Conservation (phyloP, 2,113 vertebrate species). For the Sceloporus undulatus region DNA sequence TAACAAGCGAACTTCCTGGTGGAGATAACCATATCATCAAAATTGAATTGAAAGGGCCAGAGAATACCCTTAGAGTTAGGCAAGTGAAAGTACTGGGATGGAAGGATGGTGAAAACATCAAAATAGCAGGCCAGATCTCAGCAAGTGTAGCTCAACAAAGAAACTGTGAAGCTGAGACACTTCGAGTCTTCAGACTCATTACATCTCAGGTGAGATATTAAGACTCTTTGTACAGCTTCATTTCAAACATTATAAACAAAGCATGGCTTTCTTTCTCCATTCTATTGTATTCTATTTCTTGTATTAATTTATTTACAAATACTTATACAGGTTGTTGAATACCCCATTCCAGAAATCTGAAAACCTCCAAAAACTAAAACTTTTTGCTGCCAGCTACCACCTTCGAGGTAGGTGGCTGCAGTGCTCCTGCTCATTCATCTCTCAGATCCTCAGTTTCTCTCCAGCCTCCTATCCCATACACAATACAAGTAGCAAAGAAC, state of each 20-base stretch:
- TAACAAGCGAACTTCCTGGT: slow-evolving; percentile 96
- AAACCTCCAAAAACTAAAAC: no score
- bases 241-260: neutral
- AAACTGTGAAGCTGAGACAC: slow-evolving; percentile 96
- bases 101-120: slow-evolving; percentile 97
- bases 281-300: no score
- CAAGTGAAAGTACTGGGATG: slow-evolving; percentile 98
- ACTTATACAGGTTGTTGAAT: no score
- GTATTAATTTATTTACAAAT: no score
- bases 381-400: no score
- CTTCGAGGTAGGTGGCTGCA: no score
- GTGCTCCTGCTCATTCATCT: no score
- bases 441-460: no score
- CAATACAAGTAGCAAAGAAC: no score
- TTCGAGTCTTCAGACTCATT: slow-evolving; percentile 96
- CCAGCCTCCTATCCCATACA: no score
- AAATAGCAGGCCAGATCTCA: slow-evolving; percentile 95
- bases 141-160: slow-evolving; percentile 96
- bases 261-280: no score
- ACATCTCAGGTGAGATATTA: slow-evolving; percentile 90
- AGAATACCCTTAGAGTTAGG: slow-evolving; percentile 96
- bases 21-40: slow-evolving; percentile 96
- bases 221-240: neutral
- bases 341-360: no score
- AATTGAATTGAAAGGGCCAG: slow-evolving; percentile 97